Evolutionary conservation across 2,888 invertebrate genomes (phyloP).

Genomic region (Endomychus coccineus): DNA sequence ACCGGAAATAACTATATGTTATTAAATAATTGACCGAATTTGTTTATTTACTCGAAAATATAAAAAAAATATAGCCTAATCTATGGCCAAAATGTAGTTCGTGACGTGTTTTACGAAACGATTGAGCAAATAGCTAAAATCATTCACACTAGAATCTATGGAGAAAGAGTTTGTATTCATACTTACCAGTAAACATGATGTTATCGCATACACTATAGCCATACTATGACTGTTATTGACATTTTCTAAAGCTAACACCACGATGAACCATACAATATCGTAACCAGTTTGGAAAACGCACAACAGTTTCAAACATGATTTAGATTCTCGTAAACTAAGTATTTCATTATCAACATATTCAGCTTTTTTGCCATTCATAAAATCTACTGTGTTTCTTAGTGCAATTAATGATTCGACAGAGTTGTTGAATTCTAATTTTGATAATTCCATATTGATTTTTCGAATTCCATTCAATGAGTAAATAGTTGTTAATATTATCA

Average conservation of each 20-base stretch:
- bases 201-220: constrained; percentile 52
- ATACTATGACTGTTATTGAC: constrained; percentile 53
- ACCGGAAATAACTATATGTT: no score
- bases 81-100: no score
- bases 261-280: constrained; percentile 67
- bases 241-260: constrained; percentile 65
- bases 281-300: constrained; percentile 64
- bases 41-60: no score
- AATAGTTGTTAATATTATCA: constrained; percentile 57
- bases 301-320: constrained; percentile 54
- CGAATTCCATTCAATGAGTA: constrained; percentile 52
- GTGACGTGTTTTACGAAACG: no score
- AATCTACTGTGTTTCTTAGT: constrained; percentile 35
- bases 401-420: constrained; percentile 40
- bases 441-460: constrained; percentile 42
- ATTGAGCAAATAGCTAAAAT: no score
- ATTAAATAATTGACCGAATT: no score
- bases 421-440: constrained; percentile 38
- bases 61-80: no score
- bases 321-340: constrained; percentile 50
- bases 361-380: constrained; percentile 31
- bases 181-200: constrained; percentile 53
- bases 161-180: no score
- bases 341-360: constrained; percentile 30
- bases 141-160: no score